These are phyloP conservation scores for Sciurus niger DNA, from an alignment of 2,113 vertebrate genomes.

Conservation along the genomic window DNA sequence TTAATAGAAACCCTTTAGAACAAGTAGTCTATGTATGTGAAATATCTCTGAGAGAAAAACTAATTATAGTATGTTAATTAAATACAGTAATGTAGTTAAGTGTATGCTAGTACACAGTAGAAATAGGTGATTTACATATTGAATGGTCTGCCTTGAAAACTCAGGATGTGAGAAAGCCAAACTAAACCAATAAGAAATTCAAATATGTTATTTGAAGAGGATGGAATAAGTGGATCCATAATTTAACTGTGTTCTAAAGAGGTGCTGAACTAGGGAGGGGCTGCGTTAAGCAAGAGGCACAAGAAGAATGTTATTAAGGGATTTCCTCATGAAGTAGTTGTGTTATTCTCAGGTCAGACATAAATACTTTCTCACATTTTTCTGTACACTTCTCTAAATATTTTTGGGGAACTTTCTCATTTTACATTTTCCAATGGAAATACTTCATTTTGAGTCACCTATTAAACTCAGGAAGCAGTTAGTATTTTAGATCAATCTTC, in stretches of 20 bases:
- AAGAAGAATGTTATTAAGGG: neutral
- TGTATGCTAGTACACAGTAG: neutral
- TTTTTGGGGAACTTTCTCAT: neutral
- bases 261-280: neutral
- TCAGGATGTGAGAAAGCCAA: constrained; percentile 18
- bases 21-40: neutral
- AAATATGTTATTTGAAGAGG: constrained; percentile 34
- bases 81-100: neutral
- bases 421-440: neutral
- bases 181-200: constrained; percentile 8
- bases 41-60: neutral
- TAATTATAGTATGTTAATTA: neutral
- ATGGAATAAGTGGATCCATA: neutral
- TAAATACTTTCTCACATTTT: constrained; percentile 21
- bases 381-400: neutral
- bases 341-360: neutral
- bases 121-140: constrained; percentile 5
- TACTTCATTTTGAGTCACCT: neutral
- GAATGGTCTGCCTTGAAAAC: constrained; percentile 50
- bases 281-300: too few relatives aligned
- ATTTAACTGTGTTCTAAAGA: neutral
- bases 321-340: neutral
- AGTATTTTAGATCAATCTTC: neutral
- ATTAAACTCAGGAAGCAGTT: neutral
- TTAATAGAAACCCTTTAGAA: neutral